These are phyloP conservation scores for Passerina amoena DNA, from an alignment of 2,113 vertebrate species.

Conservation along the genomic window DNA sequence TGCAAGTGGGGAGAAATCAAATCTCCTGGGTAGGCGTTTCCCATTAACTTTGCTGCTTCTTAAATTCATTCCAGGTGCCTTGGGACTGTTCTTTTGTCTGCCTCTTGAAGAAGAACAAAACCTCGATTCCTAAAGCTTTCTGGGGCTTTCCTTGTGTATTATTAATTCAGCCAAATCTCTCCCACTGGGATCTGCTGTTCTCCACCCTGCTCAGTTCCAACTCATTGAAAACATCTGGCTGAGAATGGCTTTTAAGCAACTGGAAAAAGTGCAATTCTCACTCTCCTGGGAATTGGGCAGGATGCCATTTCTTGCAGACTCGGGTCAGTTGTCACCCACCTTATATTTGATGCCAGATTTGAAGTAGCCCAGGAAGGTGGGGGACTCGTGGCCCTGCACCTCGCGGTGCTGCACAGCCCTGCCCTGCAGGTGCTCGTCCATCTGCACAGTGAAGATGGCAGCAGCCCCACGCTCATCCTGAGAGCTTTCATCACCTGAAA, in stretches of 20 bases:
- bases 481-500: conserved; percentile 85
- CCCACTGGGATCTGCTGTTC: conserved; percentile 42
- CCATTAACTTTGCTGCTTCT: background rate
- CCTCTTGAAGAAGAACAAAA: conserved; percentile 42
- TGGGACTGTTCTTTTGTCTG: conserved; percentile 10
- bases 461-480: conserved; percentile 95
- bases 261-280: background rate
- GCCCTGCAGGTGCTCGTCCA: conserved; percentile 93
- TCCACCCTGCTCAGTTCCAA: background rate
- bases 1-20: background rate
- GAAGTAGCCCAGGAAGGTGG: conserved; percentile 93
- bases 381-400: conserved; percentile 90
- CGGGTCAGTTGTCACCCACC: conserved; percentile 69
- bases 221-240: conserved; percentile 49
- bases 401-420: conserved; percentile 93
- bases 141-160: conserved; percentile 21
- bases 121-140: background rate
- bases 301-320: background rate
- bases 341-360: conserved; percentile 96
- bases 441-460: conserved; percentile 94
- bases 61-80: conserved; percentile 28
- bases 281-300: background rate
- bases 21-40: background rate
- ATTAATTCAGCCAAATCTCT: conserved; percentile 27
- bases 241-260: background rate